Evolutionary conservation across 53 echinoderm and acorn worm species (phyloP), one percentile per base, ranked within the genome.

Genomic region (Mesocentrotus franciscanus): DNA sequence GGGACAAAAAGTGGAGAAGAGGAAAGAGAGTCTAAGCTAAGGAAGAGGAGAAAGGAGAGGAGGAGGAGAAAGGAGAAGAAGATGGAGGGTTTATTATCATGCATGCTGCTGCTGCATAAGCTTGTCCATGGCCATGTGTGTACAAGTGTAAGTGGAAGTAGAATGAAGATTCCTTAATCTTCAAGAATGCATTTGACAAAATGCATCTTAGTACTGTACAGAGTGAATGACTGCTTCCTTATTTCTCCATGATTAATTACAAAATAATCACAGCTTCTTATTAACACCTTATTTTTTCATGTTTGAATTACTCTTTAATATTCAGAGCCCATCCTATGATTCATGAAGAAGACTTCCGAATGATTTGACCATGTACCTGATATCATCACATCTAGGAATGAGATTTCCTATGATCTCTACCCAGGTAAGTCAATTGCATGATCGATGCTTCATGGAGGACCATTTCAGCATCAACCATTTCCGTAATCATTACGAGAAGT

Each of bases 301-400:
- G 9, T 81, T 33, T 30, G 0, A 42, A 16, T 81, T 42, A 17
- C 18, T 81, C 20, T 81, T 49, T 39, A 6, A 27, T n/a, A n/a
- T 74, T 81, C 22, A 81, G 81, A 36, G 34, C 33, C 78, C 78
- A 78, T 36, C 81, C 8, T 32, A 32, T 74, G 42, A 81, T 0
- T 14, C 1, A 33, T 81, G 42, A 10, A 42, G 81, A 81, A 22
- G 18, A 81, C 22, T 24, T 56, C 26, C 15, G 2, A 13, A 58
- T 87, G 29, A 87, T 87, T 27, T 87, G 27, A 87, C 87, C 57
- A 87, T 87, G 87, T 57, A 87, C 9, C 27, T 87, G 1, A 87
- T 87, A 87, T 39, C 78, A 78, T 56, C 87, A 87, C 58, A 87
- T 57, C 29, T 87, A 56, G 87, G 87, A 87, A 57, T 58, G 58